Evolutionary conservation across 2,113 vertebrate genomes (phyloP), one percentile per base, ranked within the genome.

Genomic region (Urocynchramus pylzowi): DNA sequence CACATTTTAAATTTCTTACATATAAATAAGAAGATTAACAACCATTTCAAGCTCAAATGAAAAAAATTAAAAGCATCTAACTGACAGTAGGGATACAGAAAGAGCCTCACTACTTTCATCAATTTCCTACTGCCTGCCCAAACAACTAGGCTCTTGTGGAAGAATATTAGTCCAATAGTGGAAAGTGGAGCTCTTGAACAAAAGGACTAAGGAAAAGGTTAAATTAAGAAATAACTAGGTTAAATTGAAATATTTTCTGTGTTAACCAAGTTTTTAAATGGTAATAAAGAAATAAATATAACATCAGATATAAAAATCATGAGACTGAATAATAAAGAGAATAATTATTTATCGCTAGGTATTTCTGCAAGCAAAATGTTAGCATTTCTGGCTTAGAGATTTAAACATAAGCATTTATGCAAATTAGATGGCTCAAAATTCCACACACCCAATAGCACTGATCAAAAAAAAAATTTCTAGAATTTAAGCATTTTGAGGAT

Each of bases 71-170:
- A 16, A 35, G 3, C 17, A 44, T 31, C 27, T 84, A 73, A 71
- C 35, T 1, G 1, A 44, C 9, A 37, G 10, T 0, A 77, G 8
- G 56, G 10, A 35, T 37, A 68, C 7, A 59, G 20, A 14, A 63
- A 84, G 22, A 76, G 71, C 2, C 13, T 81, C 11, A 6, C 1
- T 47, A 35, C 44, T 83, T 71, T 87, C 44, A 63, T 21, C 15
- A 85, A 13, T 22, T 73, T 85, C 8, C 53, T 85, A 56, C 21
- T 56, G 20, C 20, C 37, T 41, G 37, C 13, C 23, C 13, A 60
- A 60, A 76, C 20, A 90, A 53, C 19, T 45, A 79, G 30, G 16
- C 47, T 59, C 13, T 39, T 45, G 11, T 30, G 18, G 39, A 89
- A 94, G 21, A 74, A 8, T 26, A 16, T 31, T 44, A 61, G 21